phyloP scores from a whole-genome alignment of 1,140 invertebrate genomes.

The Chelonus insularis region DNA sequence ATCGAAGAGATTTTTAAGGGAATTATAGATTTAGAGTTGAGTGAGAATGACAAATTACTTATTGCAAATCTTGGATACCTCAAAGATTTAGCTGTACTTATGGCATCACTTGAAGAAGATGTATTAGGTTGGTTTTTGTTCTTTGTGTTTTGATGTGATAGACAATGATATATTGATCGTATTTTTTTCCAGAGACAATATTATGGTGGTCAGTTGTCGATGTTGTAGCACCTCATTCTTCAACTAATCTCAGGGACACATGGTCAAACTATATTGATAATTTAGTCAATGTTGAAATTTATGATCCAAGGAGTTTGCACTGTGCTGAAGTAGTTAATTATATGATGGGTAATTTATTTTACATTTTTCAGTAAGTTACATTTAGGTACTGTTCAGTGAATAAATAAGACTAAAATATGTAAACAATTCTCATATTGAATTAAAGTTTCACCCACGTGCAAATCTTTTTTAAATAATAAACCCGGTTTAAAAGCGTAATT shows the following conservation, averaged over 20 bases:
- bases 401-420: no score
- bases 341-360: constrained; percentile 72
- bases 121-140: constrained; percentile 55
- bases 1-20: constrained; percentile 65
- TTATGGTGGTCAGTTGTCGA: constrained; percentile 72
- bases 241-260: constrained; percentile 58
- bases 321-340: constrained; percentile 69
- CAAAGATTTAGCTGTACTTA: constrained; percentile 61
- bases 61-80: constrained; percentile 69
- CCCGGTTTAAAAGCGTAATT: no score
- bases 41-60: constrained; percentile 62
- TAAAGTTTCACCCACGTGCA: no score
- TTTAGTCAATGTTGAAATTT: constrained; percentile 49
- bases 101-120: constrained; percentile 60
- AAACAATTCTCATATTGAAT: no score
- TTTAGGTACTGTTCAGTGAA: no score
- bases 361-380: no score
- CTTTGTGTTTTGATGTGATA: no score
- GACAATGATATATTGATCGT: no score
- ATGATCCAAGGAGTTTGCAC: constrained; percentile 62
- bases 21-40: constrained; percentile 60
- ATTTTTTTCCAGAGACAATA: constrained; percentile 60
- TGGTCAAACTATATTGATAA: constrained; percentile 49
- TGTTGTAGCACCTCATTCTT: constrained; percentile 67
- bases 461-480: no score